Evolutionary conservation across 2,113 vertebrate genomes (phyloP), one percentile per base, ranked within the genome.

Genomic region (Takifugu flavidus): DNA sequence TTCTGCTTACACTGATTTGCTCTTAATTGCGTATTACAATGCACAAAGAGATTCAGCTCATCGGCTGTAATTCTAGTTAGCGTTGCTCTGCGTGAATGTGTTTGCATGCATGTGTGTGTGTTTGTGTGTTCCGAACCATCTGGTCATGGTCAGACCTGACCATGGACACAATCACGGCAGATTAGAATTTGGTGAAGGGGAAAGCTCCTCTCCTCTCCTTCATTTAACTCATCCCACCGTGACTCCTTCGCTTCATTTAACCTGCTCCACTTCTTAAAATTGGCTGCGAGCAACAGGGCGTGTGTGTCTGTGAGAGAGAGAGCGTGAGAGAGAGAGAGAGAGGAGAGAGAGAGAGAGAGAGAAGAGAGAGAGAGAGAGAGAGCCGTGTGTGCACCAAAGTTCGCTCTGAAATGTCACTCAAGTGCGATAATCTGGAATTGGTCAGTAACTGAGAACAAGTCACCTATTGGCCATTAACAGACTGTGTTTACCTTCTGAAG

Each of bases 131-230:
- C 28, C 45, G 51, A 58, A 79, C 84, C 86, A 87, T 86, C 86
- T 87, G 87, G 81, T 65, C 49, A 29, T 49, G 25, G 70, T 71
- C 68, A 75, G 79, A 72, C 62, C 76, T 69, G 68, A 77, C 72
- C 64, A 72, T 72, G 78, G 77, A 71, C 82, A 84, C 81, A 70
- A 82, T 85, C 81, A 72, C 78, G 82, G 70, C 79, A 83, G 78
- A 87, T 88, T 85, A 88, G 82, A 76, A 79, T 82, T 80, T 80
- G 82, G 79, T 74, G 78, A 68, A 86, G 65, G 68, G 79, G 71
- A 86, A 84, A 85, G 78, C 72, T 77, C 50, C 58, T 86, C 77
- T 87, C 86, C 87, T 87, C 74, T 85, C 78, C 78, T 83, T 87
- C 83, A 87, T 88, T 89, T 84, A 87, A 88, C 80, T 82, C 62